Percentiles rank a stretch among this genome's conserved stretches.
These are phyloP conservation scores for Candidula unifasciata DNA, from an alignment of 2,888 invertebrate genomes.

Conservation along the genomic window DNA sequence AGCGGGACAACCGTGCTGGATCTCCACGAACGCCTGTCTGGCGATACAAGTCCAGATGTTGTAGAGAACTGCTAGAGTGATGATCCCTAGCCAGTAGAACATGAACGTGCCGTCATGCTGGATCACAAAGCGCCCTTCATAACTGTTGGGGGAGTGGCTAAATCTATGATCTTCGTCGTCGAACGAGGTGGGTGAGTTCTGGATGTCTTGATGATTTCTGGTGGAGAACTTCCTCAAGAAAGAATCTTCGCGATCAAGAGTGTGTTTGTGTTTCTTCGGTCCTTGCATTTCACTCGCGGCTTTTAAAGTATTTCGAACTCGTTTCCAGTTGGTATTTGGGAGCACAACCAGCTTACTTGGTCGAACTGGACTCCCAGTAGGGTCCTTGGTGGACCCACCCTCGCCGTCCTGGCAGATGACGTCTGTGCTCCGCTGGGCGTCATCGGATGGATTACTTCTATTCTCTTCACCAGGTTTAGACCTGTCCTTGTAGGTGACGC, in stretches of 20 bases:
- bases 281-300: slow-evolving; percentile 66
- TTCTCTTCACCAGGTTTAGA: neutral
- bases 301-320: slow-evolving; percentile 88
- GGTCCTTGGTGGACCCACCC: neutral
- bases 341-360: slow-evolving; percentile 28
- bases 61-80: slow-evolving; percentile 93
- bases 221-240: slow-evolving; percentile 96
- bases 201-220: slow-evolving; percentile 81
- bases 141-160: slow-evolving; percentile 9
- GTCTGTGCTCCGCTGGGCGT: slow-evolving; percentile 1
- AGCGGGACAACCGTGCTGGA: slow-evolving; percentile 80
- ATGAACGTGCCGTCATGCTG: slow-evolving; percentile 97
- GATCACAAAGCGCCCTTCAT: slow-evolving; percentile 81
- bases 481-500: neutral
- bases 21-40: slow-evolving; percentile 94
- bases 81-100: slow-evolving; percentile 94
- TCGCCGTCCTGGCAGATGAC: neutral
- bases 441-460: slow-evolving; percentile 13
- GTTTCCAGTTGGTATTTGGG: slow-evolving; percentile 85
- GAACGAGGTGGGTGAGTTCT: slow-evolving; percentile 43
- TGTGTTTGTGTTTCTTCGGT: slow-evolving; percentile 61
- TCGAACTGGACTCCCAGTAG: neutral
- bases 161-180: slow-evolving; percentile 1
- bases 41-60: slow-evolving; percentile 97
- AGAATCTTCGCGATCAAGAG: slow-evolving; percentile 74